Percentiles rank a stretch among this genome's conserved stretches.
These are phyloP conservation scores for Cotesia vestalis DNA, from an alignment of 1,140 invertebrate species.

Conservation along the genomic window DNA sequence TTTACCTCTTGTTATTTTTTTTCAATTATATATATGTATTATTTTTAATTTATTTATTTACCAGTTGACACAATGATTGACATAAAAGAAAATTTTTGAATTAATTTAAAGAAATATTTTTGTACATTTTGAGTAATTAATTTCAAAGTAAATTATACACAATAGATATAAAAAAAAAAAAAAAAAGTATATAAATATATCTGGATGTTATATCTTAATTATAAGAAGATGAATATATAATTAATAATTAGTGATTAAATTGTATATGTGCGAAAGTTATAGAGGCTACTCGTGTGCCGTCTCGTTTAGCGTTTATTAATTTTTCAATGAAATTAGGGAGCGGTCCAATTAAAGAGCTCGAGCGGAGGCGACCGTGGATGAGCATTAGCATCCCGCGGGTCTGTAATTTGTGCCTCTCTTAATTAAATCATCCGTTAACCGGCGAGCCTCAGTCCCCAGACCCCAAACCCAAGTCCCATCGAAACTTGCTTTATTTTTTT, in stretches of 20 bases:
- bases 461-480: conserved; percentile 46
- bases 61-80: no score
- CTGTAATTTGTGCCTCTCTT: conserved; percentile 68
- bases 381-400: conserved; percentile 64
- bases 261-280: conserved; percentile 28
- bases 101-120: no score
- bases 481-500: conserved; percentile 31
- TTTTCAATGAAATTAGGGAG: conserved; percentile 42
- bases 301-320: conserved; percentile 42
- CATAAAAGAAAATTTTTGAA: no score
- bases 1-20: not conserved
- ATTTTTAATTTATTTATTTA: no score
- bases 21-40: not conserved
- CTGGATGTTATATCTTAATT: no score
- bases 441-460: conserved; percentile 43
- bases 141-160: no score
- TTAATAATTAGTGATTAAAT: not conserved
- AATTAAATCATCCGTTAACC: conserved; percentile 68
- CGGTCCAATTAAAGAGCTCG: conserved; percentile 62
- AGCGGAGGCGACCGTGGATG: conserved; percentile 57
- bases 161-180: no score
- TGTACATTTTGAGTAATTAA: no score
- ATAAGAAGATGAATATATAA: not conserved
- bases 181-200: no score
- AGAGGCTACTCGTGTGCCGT: conserved; percentile 13